Conservation (phyloP, 2,888 invertebrate genomes). For the Athalia cordata region DNA sequence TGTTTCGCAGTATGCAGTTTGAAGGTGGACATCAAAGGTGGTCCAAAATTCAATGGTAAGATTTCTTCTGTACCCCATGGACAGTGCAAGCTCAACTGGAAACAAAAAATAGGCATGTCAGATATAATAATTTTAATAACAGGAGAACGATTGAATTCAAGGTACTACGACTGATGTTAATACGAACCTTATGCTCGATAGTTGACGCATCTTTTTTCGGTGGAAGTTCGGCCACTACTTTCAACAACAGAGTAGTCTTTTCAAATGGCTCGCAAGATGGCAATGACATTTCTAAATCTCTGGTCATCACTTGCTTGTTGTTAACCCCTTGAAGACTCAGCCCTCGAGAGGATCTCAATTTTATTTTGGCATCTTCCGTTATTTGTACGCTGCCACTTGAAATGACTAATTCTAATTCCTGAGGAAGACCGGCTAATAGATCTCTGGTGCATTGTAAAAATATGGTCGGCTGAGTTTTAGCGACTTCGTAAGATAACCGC, state of each 20-base stretch:
- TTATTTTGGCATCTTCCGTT: constrained; percentile 79
- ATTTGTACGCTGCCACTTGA: constrained; percentile 87
- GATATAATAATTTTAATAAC: not conserved
- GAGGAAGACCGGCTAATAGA: constrained; percentile 87
- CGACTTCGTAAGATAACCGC: constrained; percentile 76
- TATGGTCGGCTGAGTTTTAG: constrained; percentile 76
- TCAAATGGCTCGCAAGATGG: constrained; percentile 78
- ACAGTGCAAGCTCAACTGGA: constrained; percentile 83
- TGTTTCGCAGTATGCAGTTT: constrained; percentile 88
- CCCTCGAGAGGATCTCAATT: constrained; percentile 82
- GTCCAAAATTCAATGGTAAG: constrained; percentile 86
- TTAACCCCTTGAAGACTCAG: constrained; percentile 76
- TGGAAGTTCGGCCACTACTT: constrained; percentile 84
- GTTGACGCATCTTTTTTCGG: constrained; percentile 82
- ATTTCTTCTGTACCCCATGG: constrained; percentile 86
- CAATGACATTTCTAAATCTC: constrained; percentile 65
- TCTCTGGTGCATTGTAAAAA: constrained; percentile 79
- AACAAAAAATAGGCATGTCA: constrained; percentile 27
- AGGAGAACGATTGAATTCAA: not conserved
- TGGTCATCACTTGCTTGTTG: constrained; percentile 66
- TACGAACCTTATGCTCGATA: constrained; percentile 82
- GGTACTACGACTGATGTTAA: constrained; percentile 10
- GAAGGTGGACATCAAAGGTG: constrained; percentile 88
- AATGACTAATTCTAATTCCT: constrained; percentile 84
- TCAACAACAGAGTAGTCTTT: constrained; percentile 78